These are phyloP conservation scores for Synergus japonicus DNA, from an alignment of 2,888 invertebrate genomes.

Conservation along the genomic window DNA sequence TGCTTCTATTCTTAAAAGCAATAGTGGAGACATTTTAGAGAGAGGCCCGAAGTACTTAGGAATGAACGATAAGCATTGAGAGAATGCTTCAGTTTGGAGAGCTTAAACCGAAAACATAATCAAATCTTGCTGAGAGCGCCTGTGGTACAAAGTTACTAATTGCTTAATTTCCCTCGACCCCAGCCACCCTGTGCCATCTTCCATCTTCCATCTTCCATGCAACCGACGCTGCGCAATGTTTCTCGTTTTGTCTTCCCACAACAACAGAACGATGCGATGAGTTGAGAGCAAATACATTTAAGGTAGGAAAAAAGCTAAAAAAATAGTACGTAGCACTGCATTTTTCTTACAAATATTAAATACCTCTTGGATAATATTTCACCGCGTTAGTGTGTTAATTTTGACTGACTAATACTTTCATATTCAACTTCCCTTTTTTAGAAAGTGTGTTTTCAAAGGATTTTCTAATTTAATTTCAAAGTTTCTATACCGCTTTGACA, in stretches of 20 bases:
- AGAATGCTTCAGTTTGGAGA: constrained; percentile 59
- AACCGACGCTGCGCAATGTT: constrained; percentile 37
- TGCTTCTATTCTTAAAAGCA: neutral
- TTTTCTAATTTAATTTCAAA: no score
- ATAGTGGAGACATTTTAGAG: neutral
- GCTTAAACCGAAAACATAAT: constrained; percentile 76
- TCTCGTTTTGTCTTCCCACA: constrained; percentile 11
- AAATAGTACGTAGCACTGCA: neutral
- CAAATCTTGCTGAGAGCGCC: constrained; percentile 75
- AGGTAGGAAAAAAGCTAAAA: neutral
- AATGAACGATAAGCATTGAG: constrained; percentile 43
- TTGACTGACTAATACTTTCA: neutral
- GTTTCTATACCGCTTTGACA: no score
- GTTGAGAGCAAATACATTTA: neutral
- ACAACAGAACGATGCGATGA: neutral
- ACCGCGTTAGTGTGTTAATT: neutral
- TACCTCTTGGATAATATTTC: neutral
- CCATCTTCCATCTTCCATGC: constrained; percentile 36
- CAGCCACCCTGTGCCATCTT: constrained; percentile 48
- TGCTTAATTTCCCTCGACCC: constrained; percentile 76
- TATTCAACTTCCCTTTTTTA: neutral
- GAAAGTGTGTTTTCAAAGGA: no score
- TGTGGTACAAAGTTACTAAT: constrained; percentile 76
- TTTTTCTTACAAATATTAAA: neutral
- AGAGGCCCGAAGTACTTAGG: constrained; percentile 41